These are phyloP conservation scores for Uropetala carovei DNA, from an alignment of 2,888 invertebrate species.

Conservation along the genomic window DNA sequence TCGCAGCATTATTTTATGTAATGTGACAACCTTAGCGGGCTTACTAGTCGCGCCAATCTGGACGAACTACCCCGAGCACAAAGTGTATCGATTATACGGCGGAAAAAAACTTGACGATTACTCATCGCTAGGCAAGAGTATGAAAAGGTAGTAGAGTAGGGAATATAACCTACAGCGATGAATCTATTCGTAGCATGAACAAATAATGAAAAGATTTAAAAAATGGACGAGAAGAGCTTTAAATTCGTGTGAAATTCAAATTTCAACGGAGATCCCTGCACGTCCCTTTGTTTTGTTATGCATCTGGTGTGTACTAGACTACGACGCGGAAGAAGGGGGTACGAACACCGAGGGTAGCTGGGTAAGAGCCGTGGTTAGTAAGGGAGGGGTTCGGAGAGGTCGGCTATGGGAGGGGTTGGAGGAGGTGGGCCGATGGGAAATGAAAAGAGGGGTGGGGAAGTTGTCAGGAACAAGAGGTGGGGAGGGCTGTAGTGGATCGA, in stretches of 20 bases:
- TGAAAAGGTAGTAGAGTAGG: not conserved
- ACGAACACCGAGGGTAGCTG: slow-evolving; percentile 20
- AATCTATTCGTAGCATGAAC: not conserved
- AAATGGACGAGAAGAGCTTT: not conserved
- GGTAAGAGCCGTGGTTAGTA: slow-evolving; percentile 27
- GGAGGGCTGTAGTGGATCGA: slow-evolving; percentile 50
- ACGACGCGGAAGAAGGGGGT: not conserved
- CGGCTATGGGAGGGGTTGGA: slow-evolving; percentile 23
- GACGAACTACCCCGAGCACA: slow-evolving; percentile 43
- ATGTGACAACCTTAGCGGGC: not conserved
- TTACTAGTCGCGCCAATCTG: slow-evolving; percentile 45
- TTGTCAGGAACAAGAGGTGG: slow-evolving; percentile 13
- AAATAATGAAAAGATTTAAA: not conserved
- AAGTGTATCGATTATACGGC: slow-evolving; percentile 51
- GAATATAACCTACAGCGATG: not conserved
- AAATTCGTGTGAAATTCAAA: not conserved
- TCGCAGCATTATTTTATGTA: not conserved
- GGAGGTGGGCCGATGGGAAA: slow-evolving; percentile 31
- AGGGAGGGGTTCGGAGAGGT: slow-evolving; percentile 46
- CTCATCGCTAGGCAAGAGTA: slow-evolving; percentile 35
- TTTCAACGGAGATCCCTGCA: not conserved
- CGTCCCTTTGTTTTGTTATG: not conserved
- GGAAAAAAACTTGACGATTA: slow-evolving; percentile 44
- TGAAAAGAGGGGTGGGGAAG: not conserved
- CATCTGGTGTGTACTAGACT: not conserved